Evolutionary conservation across 2,113 vertebrate species (phyloP), one percentile per base, ranked within the genome.

Genomic region (Sinosuthora webbiana): DNA sequence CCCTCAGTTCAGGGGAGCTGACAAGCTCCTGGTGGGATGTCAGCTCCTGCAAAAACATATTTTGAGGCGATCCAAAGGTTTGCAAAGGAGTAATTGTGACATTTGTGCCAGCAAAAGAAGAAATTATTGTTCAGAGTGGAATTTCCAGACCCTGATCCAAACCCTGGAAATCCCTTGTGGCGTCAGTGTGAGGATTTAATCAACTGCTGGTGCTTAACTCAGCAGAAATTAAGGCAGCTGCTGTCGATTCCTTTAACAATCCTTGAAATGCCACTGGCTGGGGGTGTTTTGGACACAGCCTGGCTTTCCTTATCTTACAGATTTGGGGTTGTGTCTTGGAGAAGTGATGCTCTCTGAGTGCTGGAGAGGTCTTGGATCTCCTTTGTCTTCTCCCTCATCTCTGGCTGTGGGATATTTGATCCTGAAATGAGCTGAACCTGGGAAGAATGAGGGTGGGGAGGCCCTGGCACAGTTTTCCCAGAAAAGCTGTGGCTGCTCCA

Each of bases 301-400:
- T 44, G 6, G 25, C 21, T 65, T 74, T 13, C 19, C 37, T 49
- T 22, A 9, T 23, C 37, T 30, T 4, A 2, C 57, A 63, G 10
- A 10, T 1, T 4, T 52, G 83, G 35, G 10, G 5, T 27, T 2
- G 11, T 8, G 23, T 1, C 18, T n/a, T 41, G 19, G 21, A 42
- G 15, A 7, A 31, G 39, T 1, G 0, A 13, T 30, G 10, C 25
- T 20, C 27, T 25, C 4, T 0, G 3, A 4, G 25, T 31, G 23
- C 45, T 70, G 52, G 12, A 10, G 47, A 35, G 25, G 2, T 31
- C 24, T 49, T 31, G 31, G 22, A 2, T 60, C 35, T 69, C 9
- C 64, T 83, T 19, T 49, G 45, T 41, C 18, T 69, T 85, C 50
- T 78, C 41, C 0, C 10, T 30, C 7, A 0, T 16, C 27, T 41